phyloP scores from a whole-genome alignment of 1,140 invertebrate species.

The Brachionus angularis region DNA sequence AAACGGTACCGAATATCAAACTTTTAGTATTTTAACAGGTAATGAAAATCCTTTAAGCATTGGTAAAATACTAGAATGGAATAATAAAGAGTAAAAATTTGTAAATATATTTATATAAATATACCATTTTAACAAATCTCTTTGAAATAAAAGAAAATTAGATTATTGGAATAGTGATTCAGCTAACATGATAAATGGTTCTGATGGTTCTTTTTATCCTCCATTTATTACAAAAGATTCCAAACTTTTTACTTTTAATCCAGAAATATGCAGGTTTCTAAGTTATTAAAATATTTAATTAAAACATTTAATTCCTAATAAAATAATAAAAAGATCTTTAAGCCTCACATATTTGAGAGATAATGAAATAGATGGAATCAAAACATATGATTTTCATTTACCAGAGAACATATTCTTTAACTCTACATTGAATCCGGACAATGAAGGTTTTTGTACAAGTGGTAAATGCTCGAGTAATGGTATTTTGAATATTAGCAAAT shows the following conservation, averaged over 20 bases:
- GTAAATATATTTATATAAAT: too few relatives aligned
- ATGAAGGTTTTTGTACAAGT: slow-evolving; percentile 28
- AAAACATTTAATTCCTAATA: too few relatives aligned
- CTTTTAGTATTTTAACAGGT: not conserved
- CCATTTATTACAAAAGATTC: not conserved
- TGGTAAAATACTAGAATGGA: slow-evolving; percentile 13
- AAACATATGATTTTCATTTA: slow-evolving; percentile 29
- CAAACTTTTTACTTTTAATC: not conserved
- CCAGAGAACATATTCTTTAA: slow-evolving; percentile 1
- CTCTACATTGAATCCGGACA: not conserved
- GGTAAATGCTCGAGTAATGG: slow-evolving; percentile 10
- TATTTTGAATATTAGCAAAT: slow-evolving; percentile 28
- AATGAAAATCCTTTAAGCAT: not conserved
- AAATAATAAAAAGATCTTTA: too few relatives aligned
- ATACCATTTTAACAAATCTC: too few relatives aligned
- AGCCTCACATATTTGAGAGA: not conserved
- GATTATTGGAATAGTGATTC: slow-evolving; percentile 7
- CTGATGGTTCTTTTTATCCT: slow-evolving; percentile 41
- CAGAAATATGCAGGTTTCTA: slow-evolving; percentile 42
- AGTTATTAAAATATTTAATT: too few relatives aligned
- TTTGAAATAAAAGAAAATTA: slow-evolving; percentile 7
- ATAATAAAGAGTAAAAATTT: slow-evolving; percentile 6
- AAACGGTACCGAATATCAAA: slow-evolving; percentile 40
- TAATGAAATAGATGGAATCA: slow-evolving; percentile 4
- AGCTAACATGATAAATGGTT: slow-evolving; percentile 10